A percentile compares a stretch with the other conserved stretches of the same genome.
phyloP scores from a whole-genome alignment of 2,113 vertebrate species.

The Corythoichthys intestinalis region DNA sequence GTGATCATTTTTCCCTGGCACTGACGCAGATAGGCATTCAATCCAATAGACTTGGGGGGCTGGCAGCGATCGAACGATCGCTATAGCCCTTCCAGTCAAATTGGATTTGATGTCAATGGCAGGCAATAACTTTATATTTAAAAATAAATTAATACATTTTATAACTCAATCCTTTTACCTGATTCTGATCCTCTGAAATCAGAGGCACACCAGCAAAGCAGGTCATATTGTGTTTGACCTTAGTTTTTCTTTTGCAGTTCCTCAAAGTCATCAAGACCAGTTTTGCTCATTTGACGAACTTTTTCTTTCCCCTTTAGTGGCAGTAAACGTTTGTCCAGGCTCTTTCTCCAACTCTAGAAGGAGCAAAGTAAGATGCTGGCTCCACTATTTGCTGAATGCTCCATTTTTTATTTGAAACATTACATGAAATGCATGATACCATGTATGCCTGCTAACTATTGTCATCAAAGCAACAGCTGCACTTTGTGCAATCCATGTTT shows the following conservation, averaged over 20 bases:
- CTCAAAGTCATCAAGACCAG: not conserved
- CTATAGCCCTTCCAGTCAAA: no score
- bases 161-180: no score
- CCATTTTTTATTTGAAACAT: not conserved
- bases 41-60: no score
- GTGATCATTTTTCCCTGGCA: no score
- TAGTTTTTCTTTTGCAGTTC: not conserved
- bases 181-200: no score
- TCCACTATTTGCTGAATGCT: not conserved
- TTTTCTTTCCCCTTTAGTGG: conserved; percentile 28
- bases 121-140: no score
- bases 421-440: conserved; percentile 8
- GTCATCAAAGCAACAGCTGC: not conserved
- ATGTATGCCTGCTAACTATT: not conserved
- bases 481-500: not conserved
- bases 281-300: conserved; percentile 11
- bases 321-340: conserved; percentile 41
- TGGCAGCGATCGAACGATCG: no score
- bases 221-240: no score
- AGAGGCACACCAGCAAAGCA: not conserved
- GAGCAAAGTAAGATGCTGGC: conserved; percentile 56
- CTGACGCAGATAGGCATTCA: no score
- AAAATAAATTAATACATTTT: no score
- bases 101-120: no score
- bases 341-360: conserved; percentile 57